Conservation (phyloP, 2,888 invertebrate genomes). For the Panzeria rudis region DNA sequence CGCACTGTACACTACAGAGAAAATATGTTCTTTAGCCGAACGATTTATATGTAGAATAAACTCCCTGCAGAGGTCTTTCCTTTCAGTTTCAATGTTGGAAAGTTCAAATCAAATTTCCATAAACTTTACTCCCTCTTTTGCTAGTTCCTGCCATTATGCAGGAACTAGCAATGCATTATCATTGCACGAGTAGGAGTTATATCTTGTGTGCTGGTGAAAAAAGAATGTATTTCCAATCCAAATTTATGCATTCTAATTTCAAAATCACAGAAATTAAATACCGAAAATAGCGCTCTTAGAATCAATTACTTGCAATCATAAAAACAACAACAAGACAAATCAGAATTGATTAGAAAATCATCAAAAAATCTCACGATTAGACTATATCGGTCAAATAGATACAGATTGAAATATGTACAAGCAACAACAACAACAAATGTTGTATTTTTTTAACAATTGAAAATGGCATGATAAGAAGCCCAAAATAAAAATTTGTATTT, state of each 20-base stretch:
- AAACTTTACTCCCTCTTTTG: too few relatives aligned
- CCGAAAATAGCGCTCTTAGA: slow-evolving; percentile 31
- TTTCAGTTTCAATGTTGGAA: too few relatives aligned
- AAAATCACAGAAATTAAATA: not conserved
- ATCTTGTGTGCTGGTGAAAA: too few relatives aligned
- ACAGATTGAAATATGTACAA: slow-evolving; percentile 35
- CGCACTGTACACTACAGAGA: too few relatives aligned
- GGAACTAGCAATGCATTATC: too few relatives aligned
- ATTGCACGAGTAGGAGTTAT: too few relatives aligned
- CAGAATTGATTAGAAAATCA: slow-evolving; percentile 71
- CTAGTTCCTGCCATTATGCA: too few relatives aligned
- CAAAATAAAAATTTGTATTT: slow-evolving; percentile 40
- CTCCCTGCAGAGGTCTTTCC: too few relatives aligned
- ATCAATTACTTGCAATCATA: slow-evolving; percentile 20
- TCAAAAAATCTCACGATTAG: slow-evolving; percentile 71
- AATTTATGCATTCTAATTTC: too few relatives aligned
- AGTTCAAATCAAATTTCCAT: too few relatives aligned
- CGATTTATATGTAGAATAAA: too few relatives aligned
- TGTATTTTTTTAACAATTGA: slow-evolving; percentile 47
- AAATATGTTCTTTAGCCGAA: too few relatives aligned
- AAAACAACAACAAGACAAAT: slow-evolving; percentile 24
- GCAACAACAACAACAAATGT: slow-evolving; percentile 24
- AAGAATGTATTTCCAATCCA: not conserved
- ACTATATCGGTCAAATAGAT: slow-evolving; percentile 72
- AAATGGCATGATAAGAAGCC: slow-evolving; percentile 56